phyloP scores from a whole-genome alignment of 1,140 invertebrate species.

The Ceratosolen solmsi region DNA sequence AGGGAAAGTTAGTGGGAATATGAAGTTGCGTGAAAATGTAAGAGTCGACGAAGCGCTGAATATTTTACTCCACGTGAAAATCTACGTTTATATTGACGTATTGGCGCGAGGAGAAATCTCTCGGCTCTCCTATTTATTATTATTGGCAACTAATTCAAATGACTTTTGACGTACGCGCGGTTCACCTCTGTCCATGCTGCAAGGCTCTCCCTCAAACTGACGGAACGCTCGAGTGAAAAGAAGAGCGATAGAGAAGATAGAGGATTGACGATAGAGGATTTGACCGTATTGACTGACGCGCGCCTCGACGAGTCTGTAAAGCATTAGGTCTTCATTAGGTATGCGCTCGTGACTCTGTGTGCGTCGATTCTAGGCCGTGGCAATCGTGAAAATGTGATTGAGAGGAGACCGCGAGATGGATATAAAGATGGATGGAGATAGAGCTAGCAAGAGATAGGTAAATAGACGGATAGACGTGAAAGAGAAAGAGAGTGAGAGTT shows the following conservation, averaged over 20 bases:
- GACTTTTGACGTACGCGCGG: background rate
- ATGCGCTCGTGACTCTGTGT: background rate
- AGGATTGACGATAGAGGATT: background rate
- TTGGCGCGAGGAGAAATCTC: too few relatives aligned
- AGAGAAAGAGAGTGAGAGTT: background rate
- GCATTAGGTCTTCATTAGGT: slow-evolving; percentile 15
- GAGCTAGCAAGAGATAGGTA: background rate
- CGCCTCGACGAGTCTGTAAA: background rate
- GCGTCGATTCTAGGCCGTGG: background rate
- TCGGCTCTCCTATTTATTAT: background rate
- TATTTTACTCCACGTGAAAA: too few relatives aligned
- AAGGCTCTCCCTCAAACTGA: too few relatives aligned
- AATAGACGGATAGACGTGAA: background rate
- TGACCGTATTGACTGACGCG: background rate
- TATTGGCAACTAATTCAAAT: background rate
- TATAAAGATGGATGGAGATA: too few relatives aligned
- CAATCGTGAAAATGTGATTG: slow-evolving; percentile 8
- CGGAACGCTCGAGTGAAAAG: background rate
- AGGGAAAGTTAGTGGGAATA: too few relatives aligned
- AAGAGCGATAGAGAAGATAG: background rate
- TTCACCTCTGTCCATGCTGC: background rate
- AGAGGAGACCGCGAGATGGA: too few relatives aligned
- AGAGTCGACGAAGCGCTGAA: too few relatives aligned
- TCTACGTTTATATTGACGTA: too few relatives aligned
- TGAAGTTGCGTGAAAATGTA: too few relatives aligned